A percentile compares a stretch with the other conserved stretches of the same genome.
Conservation (phyloP, 2,888 invertebrate species). For the Hyposoter didymator region DNA sequence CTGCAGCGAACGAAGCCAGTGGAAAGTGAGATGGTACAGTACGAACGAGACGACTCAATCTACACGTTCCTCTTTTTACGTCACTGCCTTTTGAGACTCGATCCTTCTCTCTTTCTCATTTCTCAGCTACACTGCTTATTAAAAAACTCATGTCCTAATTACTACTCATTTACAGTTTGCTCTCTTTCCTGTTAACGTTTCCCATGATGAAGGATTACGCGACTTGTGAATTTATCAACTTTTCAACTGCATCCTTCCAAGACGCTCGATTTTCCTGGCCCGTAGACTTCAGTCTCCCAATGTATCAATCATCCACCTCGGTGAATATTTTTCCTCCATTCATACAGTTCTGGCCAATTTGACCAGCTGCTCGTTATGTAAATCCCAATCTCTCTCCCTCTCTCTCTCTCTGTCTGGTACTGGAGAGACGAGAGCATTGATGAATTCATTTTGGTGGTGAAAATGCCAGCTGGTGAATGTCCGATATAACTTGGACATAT, state of each 20-base stretch:
- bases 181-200: background rate
- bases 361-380: constrained; percentile 33
- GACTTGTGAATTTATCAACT: background rate
- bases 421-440: constrained; percentile 9
- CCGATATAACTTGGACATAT: constrained; percentile 32
- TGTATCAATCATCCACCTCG: background rate
- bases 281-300: background rate
- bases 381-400: constrained; percentile 6
- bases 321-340: background rate
- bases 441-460: constrained; percentile 55
- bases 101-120: background rate
- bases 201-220: background rate
- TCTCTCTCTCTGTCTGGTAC: background rate
- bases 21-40: constrained; percentile 35
- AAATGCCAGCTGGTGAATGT: constrained; percentile 51
- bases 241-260: background rate
- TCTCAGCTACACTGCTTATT: background rate
- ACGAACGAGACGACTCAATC: constrained; percentile 29
- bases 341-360: background rate
- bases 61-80: constrained; percentile 5
- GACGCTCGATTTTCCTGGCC: background rate
- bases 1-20: constrained; percentile 27
- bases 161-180: background rate
- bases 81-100: background rate
- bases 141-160: background rate